These are phyloP conservation scores for Sebastiscus albofasciatus DNA, from an alignment of 2,797 vertebrate species.

Conservation along the genomic window DNA sequence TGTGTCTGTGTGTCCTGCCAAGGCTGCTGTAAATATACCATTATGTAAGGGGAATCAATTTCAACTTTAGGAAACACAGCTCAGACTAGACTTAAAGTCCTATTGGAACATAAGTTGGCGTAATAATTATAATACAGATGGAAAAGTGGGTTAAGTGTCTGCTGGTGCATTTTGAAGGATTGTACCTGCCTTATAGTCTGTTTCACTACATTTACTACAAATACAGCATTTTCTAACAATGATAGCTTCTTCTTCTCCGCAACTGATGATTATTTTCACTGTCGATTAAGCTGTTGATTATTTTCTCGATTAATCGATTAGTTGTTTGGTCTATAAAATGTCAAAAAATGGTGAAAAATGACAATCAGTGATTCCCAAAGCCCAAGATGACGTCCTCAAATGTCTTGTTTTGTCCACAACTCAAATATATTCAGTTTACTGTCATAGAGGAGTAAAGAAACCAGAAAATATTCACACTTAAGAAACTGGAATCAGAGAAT, in stretches of 20 bases:
- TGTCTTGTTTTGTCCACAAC: too few species aligned
- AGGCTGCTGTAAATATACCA: slow-evolving; percentile 75
- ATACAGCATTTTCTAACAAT: not conserved
- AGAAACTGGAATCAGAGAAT: too few species aligned
- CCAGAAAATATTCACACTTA: too few species aligned
- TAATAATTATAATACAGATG: slow-evolving; percentile 20
- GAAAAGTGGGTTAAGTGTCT: not conserved
- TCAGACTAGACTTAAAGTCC: slow-evolving; percentile 37
- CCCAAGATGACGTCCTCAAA: too few species aligned
- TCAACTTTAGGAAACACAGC: slow-evolving; percentile 54
- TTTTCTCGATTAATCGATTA: too few species aligned
- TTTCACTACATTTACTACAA: not conserved
- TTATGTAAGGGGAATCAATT: slow-evolving; percentile 75
- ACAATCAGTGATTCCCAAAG: too few species aligned
- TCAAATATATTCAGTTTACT: too few species aligned
- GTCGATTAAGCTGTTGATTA: too few species aligned
- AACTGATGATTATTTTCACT: too few species aligned
- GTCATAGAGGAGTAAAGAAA: too few species aligned
- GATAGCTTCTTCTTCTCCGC: not conserved
- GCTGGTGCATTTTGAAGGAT: not conserved
- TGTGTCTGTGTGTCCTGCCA: slow-evolving; percentile 70
- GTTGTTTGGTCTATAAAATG: too few species aligned
- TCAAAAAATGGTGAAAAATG: too few species aligned
- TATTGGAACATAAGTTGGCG: slow-evolving; percentile 24
- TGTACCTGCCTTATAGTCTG: not conserved